Percentiles rank a stretch among this genome's conserved stretches.
Evolutionary conservation across 1,140 invertebrate species (phyloP).

Genomic region (Nasonia giraulti): DNA sequence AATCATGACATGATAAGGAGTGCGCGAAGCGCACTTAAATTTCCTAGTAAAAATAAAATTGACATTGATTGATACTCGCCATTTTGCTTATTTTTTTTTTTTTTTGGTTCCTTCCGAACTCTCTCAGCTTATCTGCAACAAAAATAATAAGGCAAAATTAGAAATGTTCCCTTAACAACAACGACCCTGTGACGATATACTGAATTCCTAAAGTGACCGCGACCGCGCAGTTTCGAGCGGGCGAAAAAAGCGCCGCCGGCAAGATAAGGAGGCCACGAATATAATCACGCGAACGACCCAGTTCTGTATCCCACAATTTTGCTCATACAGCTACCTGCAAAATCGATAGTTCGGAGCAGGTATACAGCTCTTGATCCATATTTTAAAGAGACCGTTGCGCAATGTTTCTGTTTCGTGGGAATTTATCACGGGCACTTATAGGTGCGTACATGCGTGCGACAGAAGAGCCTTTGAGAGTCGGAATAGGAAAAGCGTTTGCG

Average conservation of each 20-base stretch:
- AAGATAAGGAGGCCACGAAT: no score
- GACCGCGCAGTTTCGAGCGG: no score
- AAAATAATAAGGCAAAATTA: background rate
- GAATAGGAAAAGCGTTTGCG: background rate
- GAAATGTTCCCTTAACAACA: background rate
- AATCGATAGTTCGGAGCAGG: background rate
- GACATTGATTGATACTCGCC: background rate
- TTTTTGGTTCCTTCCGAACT: conserved; percentile 1
- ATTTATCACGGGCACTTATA: background rate
- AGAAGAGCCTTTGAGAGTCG: background rate
- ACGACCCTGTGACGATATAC: no score
- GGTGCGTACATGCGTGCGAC: no score
- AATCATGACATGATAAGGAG: no score
- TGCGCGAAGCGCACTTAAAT: no score
- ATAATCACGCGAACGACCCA: background rate
- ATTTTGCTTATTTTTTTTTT: conserved; percentile 28
- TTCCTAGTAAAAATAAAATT: no score
- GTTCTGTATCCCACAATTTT: background rate
- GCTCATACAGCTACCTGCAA: background rate
- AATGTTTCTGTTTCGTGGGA: background rate
- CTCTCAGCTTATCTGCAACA: conserved; percentile 35
- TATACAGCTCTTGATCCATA: background rate
- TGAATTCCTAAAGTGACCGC: background rate
- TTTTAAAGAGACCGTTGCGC: background rate
- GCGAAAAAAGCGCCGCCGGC: no score